These are phyloP conservation scores for Microhierax caerulescens DNA, from an alignment of 2,797 vertebrate species.

Conservation along the genomic window DNA sequence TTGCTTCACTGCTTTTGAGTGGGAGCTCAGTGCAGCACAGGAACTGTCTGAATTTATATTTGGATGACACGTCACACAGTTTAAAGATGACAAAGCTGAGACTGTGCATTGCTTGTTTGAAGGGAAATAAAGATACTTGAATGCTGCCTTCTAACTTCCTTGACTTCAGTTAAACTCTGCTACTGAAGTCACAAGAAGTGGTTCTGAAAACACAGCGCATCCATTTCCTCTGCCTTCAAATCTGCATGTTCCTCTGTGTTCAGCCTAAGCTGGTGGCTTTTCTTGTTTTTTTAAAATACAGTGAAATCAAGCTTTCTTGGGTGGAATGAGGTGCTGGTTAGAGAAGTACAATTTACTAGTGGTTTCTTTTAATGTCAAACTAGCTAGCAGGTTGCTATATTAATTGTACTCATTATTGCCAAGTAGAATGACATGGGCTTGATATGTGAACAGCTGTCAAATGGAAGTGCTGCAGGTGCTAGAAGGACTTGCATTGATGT, in stretches of 20 bases:
- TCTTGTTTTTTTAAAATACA: not conserved
- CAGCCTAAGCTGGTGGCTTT: not conserved
- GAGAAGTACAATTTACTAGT: not conserved
- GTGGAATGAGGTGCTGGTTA: not conserved
- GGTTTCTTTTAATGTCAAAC: not conserved
- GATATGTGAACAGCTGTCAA: not conserved
- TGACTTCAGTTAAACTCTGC: not conserved
- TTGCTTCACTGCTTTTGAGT: not conserved
- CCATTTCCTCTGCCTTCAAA: not conserved
- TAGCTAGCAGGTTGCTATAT: not conserved
- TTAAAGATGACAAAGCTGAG: not conserved
- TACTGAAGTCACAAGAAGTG: not conserved
- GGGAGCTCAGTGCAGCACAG: slow-evolving; percentile 13
- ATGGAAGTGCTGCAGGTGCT: not conserved
- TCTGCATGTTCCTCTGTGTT: fast-evolving
- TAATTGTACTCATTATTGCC: not conserved
- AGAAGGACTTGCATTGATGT: not conserved
- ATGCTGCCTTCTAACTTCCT: not conserved
- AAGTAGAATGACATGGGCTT: not conserved
- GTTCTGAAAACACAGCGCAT: not conserved
- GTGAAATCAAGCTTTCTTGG: not conserved
- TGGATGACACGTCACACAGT: not conserved
- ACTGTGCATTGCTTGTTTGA: not conserved
- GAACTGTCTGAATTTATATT: slow-evolving; percentile 18
- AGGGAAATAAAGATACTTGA: not conserved